A percentile compares a stretch with the other conserved stretches of the same genome.
These are phyloP conservation scores for Erpetoichthys calabaricus DNA, from an alignment of 2,797 vertebrate genomes.

Conservation along the genomic window DNA sequence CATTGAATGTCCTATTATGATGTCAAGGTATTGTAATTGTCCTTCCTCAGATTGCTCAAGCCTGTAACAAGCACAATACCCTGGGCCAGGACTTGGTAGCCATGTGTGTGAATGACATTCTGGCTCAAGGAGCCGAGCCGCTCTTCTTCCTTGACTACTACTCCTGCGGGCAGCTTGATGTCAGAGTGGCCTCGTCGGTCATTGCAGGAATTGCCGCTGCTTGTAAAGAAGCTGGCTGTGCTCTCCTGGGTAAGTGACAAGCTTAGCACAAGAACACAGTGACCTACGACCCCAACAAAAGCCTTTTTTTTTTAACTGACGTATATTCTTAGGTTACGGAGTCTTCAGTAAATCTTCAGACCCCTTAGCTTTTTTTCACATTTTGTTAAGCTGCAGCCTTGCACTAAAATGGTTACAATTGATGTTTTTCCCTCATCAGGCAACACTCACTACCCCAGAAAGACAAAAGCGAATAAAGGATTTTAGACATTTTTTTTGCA, in stretches of 20 bases:
- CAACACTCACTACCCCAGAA: too few species aligned
- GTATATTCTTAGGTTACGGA: not conserved
- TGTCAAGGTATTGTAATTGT: too few species aligned
- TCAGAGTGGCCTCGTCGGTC: conserved; percentile 52
- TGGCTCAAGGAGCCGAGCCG: conserved; percentile 91
- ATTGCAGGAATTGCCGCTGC: conserved; percentile 73
- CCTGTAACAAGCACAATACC: conserved; percentile 56
- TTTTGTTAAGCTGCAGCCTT: not conserved
- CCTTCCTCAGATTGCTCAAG: conserved; percentile 61
- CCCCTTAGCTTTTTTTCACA: not conserved
- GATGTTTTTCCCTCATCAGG: too few species aligned
- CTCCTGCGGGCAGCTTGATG: conserved; percentile 78
- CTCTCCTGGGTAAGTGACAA: conserved; percentile 65
- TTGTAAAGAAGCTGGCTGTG: conserved; percentile 72
- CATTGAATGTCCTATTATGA: too few species aligned
- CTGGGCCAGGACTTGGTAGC: conserved; percentile 92
- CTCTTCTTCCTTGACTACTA: conserved; percentile 96
- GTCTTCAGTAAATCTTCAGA: not conserved
- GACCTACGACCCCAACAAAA: too few species aligned
- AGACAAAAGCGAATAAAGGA: too few species aligned
- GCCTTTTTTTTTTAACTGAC: not conserved
- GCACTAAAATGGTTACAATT: not conserved
- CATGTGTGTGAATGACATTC: conserved; percentile 90
- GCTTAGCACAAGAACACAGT: not conserved
- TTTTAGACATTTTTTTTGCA: too few species aligned